Evolutionary conservation across 2,797 vertebrate genomes (phyloP), one percentile per base, ranked within the genome.

Genomic region (Melanotaenia parkinsoni): DNA sequence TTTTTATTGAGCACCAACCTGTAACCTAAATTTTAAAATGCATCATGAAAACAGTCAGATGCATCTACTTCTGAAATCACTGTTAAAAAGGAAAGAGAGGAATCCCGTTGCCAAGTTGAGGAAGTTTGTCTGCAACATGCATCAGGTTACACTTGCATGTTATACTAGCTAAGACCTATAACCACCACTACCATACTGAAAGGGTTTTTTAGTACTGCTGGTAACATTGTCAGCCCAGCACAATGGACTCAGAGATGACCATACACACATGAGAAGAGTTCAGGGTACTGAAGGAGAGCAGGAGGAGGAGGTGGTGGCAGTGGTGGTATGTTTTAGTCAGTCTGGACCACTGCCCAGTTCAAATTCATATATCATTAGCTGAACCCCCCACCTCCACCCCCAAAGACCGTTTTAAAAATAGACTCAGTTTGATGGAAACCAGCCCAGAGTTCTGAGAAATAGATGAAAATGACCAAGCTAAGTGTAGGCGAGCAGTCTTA

Each of bases 331-430:
- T 81, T 86, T 88, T 84, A 87, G 81, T 84, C 81, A 83, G 64
- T 69, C 83, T 93, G 94, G 93, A 86, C 67, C 11, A 16, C 53
- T 80, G 91, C 92, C 92, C 76, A 26, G 80, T 87, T 77, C 84
- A 89, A 89, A 91, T 92, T 93, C 87, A 90, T 90, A 91, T 85
- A 88, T 92, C 88, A 93, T 88, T 62, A 82, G 84, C 84, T 83
- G 50, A 87, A 28, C 75, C 73, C 63, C 28, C 76, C 70, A 74
- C 58, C 2, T 57, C 28, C 47, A 56, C 58, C 59, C 77, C 54
- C 45, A 47, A 84, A 80, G 67, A 79, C 71, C 0, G 13, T 67
- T 85, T 91, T 94, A 95, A 92, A 95, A 93, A 95, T 95, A 95
- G 89, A 84, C 79, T 63, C 1, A 3, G 76, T 85, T 87, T 67